Base-by-base conservation (phyloP, 2,888 invertebrate genomes). In the Ypsolopha sequella region DNA sequence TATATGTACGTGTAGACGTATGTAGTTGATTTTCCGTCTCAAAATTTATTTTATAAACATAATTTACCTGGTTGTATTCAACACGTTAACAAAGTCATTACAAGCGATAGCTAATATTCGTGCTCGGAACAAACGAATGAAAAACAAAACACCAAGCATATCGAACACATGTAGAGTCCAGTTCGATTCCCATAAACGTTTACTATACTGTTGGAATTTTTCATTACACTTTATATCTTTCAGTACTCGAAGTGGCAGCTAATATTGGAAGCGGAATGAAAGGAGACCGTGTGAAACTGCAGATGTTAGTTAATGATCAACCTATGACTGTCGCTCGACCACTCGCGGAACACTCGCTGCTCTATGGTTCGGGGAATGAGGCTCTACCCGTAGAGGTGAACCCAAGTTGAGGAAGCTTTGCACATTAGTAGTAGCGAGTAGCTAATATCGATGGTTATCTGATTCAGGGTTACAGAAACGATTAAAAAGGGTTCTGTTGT, bases 221-320 rank as follows among this genome's bases (percentile, higher is more conserved):
- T 76, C 76, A 80, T 78, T 75, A 72, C 58, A 59, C 58, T 54
- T 58, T 59, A 64, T 78, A 78, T 76, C 71, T 73, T 68, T 64
- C 41, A 53, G 33, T 45, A 45, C 24, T 24, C 24, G 24, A 24
- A 4, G 24, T 24, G 24, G 24, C 45, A 45, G 53, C 51, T 54
- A 58, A 57, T 57, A 59, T 59, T 56, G 55, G 55, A 54, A 68
- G 63, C 64, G 60, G 75, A 75, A 78, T 76, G 73, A 78, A 74
- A 74, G 66, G 66, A 7, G 35, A 46, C 60, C 73, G 72, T 81
- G 81, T 57, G 80, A 81, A 70, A 64, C 24, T n/a, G 34, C 45
- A 45, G 45, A 24, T 45, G 45, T 4, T 24, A 24, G 2, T 24
- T 24, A 24, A 24, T 24, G 2, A 24, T 4, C 4, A 2, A 24